Evolutionary conservation across 1,140 invertebrate species (phyloP).

Genomic region (Temnothorax curvispinosus): DNA sequence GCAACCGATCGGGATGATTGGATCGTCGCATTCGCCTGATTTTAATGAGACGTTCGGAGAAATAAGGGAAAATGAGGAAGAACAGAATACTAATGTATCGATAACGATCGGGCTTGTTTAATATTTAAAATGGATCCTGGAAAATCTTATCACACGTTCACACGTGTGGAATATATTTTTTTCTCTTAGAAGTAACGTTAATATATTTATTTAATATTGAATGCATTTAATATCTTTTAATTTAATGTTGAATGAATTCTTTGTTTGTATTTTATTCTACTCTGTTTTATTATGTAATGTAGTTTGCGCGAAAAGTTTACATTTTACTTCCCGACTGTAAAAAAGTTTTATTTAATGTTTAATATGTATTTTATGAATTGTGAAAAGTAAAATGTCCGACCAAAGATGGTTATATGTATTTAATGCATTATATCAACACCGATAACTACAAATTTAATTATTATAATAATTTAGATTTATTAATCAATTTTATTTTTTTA

Average conservation of each 20-base stretch:
- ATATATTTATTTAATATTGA: no score
- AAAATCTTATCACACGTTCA: background rate
- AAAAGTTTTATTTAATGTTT: background rate
- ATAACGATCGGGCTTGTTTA: background rate
- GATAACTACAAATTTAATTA: no score
- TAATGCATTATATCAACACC: background rate
- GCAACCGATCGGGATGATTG: conserved; percentile 42
- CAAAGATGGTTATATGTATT: background rate
- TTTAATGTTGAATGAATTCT: background rate
- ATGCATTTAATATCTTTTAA: background rate
- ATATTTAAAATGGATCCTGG: background rate
- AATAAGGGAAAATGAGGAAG: background rate
- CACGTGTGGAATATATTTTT: background rate
- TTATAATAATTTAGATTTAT: background rate
- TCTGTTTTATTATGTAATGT: background rate
- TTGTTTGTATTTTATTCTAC: background rate
- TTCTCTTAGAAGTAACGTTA: background rate
- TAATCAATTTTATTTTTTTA: background rate
- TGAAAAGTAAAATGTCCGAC: background rate
- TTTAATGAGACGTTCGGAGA: conserved; percentile 27
- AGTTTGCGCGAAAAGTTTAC: background rate
- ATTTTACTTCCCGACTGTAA: background rate
- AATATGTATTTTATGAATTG: background rate
- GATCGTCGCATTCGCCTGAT: background rate
- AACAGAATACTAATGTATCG: background rate